Conservation (phyloP, 92 coral and sea anemone species). For the Umimayanthus chanpuru region DNA sequence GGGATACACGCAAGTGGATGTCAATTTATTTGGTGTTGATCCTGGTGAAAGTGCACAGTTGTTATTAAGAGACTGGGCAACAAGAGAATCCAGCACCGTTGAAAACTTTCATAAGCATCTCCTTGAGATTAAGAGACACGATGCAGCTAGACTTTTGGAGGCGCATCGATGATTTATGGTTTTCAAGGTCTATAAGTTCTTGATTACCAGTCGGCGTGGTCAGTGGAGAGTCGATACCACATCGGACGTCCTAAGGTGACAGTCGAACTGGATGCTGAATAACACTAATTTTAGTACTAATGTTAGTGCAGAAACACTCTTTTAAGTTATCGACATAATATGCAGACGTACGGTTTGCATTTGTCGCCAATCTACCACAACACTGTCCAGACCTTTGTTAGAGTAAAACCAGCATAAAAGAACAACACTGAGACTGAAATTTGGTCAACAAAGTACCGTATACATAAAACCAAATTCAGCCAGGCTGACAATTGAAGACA, state of each 20-base stretch:
- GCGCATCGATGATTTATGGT: background rate
- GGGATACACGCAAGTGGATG: background rate
- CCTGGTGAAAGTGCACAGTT: background rate
- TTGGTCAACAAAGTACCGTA: too few species aligned
- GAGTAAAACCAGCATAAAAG: too few species aligned
- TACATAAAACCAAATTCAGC: too few species aligned
- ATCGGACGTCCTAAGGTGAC: background rate
- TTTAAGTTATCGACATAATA: too few species aligned
- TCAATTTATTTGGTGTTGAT: background rate
- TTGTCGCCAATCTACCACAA: too few species aligned
- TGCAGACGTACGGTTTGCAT: too few species aligned
- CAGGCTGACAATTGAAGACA: too few species aligned
- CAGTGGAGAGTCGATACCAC: background rate
- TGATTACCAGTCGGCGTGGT: background rate
- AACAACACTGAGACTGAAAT: too few species aligned
- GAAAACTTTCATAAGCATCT: background rate
- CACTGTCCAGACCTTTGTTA: too few species aligned
- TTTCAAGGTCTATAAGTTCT: background rate
- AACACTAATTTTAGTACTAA: background rate
- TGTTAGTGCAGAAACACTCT: too few species aligned
- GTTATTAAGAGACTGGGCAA: slow-evolving; percentile 9
- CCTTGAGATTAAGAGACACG: background rate
- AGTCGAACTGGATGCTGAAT: background rate
- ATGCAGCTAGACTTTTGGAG: slow-evolving; percentile 25
- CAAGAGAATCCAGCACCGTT: slow-evolving; percentile 20